Evolutionary conservation across 2,888 invertebrate species (phyloP).

Genomic region (Scaptomyza reducta): DNA sequence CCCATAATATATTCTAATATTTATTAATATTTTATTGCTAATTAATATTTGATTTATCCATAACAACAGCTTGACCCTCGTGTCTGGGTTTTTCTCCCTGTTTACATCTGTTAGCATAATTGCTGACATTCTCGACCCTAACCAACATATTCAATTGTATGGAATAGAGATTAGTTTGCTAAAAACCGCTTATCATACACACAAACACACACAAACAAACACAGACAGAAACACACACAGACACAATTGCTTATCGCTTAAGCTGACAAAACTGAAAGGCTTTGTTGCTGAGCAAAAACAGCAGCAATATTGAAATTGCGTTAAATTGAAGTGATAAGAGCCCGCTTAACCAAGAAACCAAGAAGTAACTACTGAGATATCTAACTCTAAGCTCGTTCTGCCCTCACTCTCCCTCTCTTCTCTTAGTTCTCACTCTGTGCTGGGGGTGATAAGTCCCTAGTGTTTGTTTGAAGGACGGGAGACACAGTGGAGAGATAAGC

Average conservation of each 20-base stretch:
- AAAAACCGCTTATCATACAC: conserved; percentile 16
- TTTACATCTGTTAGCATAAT: conserved; percentile 1
- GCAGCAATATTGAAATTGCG: conserved; percentile 22
- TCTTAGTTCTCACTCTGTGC: not conserved
- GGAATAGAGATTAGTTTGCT: conserved; percentile 16
- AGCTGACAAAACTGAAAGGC: conserved; percentile 7
- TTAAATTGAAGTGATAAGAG: conserved; percentile 27
- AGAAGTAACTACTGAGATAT: not conserved
- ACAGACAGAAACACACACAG: no score
- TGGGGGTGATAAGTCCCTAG: conserved; percentile 22
- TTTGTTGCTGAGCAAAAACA: conserved; percentile 7
- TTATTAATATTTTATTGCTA: not conserved
- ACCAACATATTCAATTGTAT: conserved; percentile 3
- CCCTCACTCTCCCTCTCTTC: not conserved
- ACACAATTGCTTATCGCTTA: conserved; percentile 10
- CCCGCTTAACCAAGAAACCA: conserved; percentile 30
- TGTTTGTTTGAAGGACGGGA: conserved; percentile 7
- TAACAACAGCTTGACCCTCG: not conserved
- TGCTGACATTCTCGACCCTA: not conserved
- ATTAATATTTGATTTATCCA: not conserved
- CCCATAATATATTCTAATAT: no score
- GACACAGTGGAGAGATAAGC: conserved; percentile 17
- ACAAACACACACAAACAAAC: not conserved
- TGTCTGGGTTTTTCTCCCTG: not conserved
- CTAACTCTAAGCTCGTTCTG: not conserved